Evolutionary conservation across 2,113 vertebrate species (phyloP).

Genomic region (Atherinomorus stipes): DNA sequence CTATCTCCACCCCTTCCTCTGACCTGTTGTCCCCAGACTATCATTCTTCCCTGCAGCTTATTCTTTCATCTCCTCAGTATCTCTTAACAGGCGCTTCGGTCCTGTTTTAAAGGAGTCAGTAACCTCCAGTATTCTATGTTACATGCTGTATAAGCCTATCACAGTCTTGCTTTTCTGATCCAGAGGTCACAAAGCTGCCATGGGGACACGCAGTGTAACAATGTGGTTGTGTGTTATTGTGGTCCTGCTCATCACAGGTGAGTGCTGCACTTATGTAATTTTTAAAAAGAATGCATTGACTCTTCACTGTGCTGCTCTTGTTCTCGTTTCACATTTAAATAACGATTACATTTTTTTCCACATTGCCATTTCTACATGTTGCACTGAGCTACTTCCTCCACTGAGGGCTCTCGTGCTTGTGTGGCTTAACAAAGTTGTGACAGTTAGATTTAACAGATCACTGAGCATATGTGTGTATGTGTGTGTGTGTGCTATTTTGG

Average conservation of each 20-base stretch:
- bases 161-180: background rate
- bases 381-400: background rate
- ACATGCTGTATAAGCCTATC: background rate
- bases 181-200: slow-evolving; percentile 25
- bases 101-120: background rate
- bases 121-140: background rate
- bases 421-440: slow-evolving; percentile 51
- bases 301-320: background rate
- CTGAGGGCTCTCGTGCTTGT: background rate
- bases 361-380: background rate
- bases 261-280: slow-evolving; percentile 18
- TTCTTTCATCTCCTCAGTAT: slow-evolving; percentile 4
- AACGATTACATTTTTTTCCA: background rate
- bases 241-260: slow-evolving; percentile 55
- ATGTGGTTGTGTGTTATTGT: slow-evolving; percentile 11
- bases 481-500: slow-evolving; percentile 54
- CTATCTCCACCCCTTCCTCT: slow-evolving; percentile 49
- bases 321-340: background rate
- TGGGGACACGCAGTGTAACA: slow-evolving; percentile 20
- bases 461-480: slow-evolving; percentile 26
- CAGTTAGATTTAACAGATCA: slow-evolving; percentile 48
- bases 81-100: background rate
- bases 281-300: background rate
- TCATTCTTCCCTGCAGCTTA: slow-evolving; percentile 18
- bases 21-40: background rate